Conservation (phyloP, 2,113 vertebrate genomes). For the Diphyllodes magnificus region DNA sequence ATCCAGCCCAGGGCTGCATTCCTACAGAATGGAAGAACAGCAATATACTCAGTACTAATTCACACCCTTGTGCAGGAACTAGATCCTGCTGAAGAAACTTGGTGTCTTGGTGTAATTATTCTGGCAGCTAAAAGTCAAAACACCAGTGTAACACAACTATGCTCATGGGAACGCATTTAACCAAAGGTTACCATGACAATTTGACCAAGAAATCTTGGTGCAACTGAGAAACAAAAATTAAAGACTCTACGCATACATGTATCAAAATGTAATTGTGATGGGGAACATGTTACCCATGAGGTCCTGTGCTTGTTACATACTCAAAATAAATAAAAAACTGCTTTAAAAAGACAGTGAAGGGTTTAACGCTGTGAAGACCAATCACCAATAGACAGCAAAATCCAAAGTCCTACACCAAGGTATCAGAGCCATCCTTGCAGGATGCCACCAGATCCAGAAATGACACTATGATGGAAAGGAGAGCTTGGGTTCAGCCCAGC, state of each 20-base stretch:
- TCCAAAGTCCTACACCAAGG: background rate
- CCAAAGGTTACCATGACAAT: background rate
- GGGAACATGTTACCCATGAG: background rate
- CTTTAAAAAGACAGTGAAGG: background rate
- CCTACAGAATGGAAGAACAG: background rate
- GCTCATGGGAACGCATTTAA: background rate
- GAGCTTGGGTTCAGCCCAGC: background rate
- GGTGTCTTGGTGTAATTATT: background rate
- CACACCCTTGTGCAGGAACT: background rate
- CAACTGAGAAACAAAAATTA: background rate
- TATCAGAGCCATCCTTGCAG: background rate
- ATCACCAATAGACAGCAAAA: background rate
- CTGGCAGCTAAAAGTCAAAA: background rate
- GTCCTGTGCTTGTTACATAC: background rate
- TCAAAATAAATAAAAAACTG: background rate
- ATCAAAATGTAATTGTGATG: background rate
- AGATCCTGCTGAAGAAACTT: background rate
- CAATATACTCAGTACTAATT: background rate
- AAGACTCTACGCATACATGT: background rate
- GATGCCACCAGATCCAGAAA: background rate
- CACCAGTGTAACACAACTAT: background rate
- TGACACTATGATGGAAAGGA: background rate
- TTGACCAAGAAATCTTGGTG: background rate
- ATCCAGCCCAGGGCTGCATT: background rate
- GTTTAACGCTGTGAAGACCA: background rate